Percentiles rank a stretch among this genome's conserved stretches.
Evolutionary conservation across 2,888 invertebrate species (phyloP).

Genomic region (Galerucella nymphaeae): DNA sequence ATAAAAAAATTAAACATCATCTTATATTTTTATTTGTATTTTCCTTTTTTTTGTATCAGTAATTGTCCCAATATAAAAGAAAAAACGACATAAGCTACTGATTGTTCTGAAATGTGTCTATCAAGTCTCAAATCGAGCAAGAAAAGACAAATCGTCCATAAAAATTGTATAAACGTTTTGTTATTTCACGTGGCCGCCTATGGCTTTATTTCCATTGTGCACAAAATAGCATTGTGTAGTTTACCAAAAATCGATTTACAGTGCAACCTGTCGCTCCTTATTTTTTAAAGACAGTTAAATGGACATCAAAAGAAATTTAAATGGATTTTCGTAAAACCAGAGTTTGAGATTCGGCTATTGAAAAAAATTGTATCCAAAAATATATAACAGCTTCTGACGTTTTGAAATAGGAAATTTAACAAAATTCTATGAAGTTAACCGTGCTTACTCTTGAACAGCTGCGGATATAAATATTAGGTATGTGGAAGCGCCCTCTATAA

Average conservation of each 20-base stretch:
- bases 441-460: neutral
- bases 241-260: conserved; percentile 13
- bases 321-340: neutral
- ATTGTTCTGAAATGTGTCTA: conserved; percentile 53
- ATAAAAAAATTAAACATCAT: neutral
- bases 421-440: neutral
- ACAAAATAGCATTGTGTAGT: conserved; percentile 1
- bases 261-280: conserved; percentile 13
- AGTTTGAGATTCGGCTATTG: neutral
- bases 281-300: conserved; percentile 16
- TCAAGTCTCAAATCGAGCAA: conserved; percentile 55
- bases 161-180: conserved; percentile 48
- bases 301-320: neutral
- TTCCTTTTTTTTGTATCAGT: neutral
- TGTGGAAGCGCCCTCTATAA: conserved; percentile 9
- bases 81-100: conserved; percentile 44
- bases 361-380: neutral
- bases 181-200: conserved; percentile 50
- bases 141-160: conserved; percentile 54
- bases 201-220: conserved; percentile 14
- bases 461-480: neutral
- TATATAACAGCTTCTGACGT: no score
- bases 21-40: conserved; percentile 1
- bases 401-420: neutral
- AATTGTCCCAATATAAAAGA: conserved; percentile 7